These are phyloP conservation scores for Pentamera pediparva DNA, from an alignment of 53 echinoderm and acorn worm species.

Conservation along the genomic window DNA sequence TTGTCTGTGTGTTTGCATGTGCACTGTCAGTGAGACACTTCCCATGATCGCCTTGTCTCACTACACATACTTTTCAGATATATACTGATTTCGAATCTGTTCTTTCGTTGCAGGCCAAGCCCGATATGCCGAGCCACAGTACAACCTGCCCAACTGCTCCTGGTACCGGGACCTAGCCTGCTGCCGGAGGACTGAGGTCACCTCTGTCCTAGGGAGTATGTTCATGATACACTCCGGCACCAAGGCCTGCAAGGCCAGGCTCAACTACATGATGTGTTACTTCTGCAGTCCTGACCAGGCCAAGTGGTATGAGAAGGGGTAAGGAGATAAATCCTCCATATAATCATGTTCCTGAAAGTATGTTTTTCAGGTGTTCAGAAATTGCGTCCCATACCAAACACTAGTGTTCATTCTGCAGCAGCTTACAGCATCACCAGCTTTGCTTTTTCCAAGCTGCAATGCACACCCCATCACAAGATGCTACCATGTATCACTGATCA, in stretches of 20 bases:
- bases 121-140: constrained; percentile 60
- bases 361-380: too few species aligned
- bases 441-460: too few species aligned
- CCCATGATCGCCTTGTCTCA: neutral
- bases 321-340: neutral
- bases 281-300: constrained; percentile 92
- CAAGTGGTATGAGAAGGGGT: constrained; percentile 74
- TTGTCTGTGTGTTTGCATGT: neutral
- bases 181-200: constrained; percentile 85
- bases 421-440: too few species aligned
- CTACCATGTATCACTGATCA: too few species aligned
- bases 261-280: constrained; percentile 99
- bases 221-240: constrained; percentile 68
- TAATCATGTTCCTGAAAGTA: neutral
- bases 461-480: too few species aligned
- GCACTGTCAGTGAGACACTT: neutral
- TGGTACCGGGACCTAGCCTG: constrained; percentile 80
- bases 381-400: too few species aligned
- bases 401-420: too few species aligned
- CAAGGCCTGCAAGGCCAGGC: constrained; percentile 59
- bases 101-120: constrained; percentile 53
- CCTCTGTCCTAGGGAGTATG: constrained; percentile 91
- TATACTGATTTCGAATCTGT: neutral
- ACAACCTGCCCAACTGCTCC: constrained; percentile 79
- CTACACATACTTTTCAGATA: neutral